phyloP scores from a whole-genome alignment of 2,797 vertebrate genomes.

The Oryzias dopingdopingensis region DNA sequence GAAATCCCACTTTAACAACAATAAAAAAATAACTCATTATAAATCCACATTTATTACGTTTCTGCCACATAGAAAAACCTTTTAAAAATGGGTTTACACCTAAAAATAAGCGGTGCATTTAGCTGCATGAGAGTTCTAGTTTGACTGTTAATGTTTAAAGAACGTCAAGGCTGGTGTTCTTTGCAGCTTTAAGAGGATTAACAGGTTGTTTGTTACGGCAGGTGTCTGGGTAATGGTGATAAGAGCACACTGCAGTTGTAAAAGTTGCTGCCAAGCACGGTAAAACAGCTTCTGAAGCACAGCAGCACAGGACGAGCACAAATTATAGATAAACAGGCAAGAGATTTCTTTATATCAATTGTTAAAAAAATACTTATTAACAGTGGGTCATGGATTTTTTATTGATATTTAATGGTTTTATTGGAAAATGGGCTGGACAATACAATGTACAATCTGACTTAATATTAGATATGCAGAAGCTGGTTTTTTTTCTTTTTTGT shows the following conservation, averaged over 20 bases:
- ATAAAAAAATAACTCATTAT: constrained; percentile 24
- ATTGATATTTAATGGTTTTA: background rate
- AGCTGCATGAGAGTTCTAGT: constrained; percentile 49
- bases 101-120: constrained; percentile 51
- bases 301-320: constrained; percentile 25
- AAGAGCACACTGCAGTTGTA: constrained; percentile 66
- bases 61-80: constrained; percentile 10
- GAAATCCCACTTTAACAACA: constrained; percentile 14
- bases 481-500: background rate
- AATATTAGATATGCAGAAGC: background rate
- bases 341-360: constrained; percentile 30
- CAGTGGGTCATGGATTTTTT: background rate
- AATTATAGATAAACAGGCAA: constrained; percentile 27
- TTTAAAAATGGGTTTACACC: constrained; percentile 30
- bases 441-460: background rate
- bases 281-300: constrained; percentile 43
- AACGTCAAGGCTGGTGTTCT: constrained; percentile 58
- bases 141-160: constrained; percentile 54
- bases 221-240: constrained; percentile 73
- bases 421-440: constrained; percentile 12
- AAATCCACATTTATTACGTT: constrained; percentile 36
- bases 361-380: constrained; percentile 17
- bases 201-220: constrained; percentile 71
- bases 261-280: constrained; percentile 45
- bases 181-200: constrained; percentile 78